These are phyloP conservation scores for Chirona hameri DNA, from an alignment of 2,888 invertebrate genomes.

Conservation along the genomic window DNA sequence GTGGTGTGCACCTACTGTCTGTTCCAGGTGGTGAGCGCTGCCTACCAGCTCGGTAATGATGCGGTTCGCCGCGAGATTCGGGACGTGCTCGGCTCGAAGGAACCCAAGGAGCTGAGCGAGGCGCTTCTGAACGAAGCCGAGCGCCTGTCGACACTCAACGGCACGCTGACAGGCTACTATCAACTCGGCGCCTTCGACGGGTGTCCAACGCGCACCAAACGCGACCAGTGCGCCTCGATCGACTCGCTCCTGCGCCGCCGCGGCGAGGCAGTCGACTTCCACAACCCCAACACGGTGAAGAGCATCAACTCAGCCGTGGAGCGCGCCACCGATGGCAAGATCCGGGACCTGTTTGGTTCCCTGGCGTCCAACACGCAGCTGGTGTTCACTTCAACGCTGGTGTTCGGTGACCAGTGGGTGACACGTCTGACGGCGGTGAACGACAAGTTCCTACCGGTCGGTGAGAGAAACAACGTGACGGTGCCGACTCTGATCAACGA, in stretches of 20 bases:
- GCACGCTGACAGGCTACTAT: neutral
- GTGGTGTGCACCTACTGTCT: slow-evolving; percentile 23
- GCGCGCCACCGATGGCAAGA: slow-evolving; percentile 3
- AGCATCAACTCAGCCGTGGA: neutral
- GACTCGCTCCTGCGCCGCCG: neutral
- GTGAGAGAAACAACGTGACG: too few species aligned
- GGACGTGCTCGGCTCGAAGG: neutral
- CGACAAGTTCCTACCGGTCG: neutral
- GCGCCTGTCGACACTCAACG: neutral
- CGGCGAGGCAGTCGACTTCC: neutral
- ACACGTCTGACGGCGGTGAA: neutral
- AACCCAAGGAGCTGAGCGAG: neutral
- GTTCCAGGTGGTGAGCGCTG: neutral
- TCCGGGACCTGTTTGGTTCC: neutral
- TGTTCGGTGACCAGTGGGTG: slow-evolving; percentile 3
- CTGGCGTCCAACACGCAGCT: neutral
- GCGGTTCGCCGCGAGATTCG: neutral
- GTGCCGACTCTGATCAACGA: neutral
- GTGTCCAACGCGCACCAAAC: neutral
- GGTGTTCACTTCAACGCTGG: slow-evolving; percentile 4
- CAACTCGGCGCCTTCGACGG: neutral
- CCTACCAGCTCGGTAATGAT: neutral
- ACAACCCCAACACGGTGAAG: neutral
- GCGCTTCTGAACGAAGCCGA: neutral
- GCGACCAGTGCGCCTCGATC: neutral